Evolutionary conservation across 2,888 invertebrate species (phyloP).

Genomic region (Aporophyla lueneburgensis): DNA sequence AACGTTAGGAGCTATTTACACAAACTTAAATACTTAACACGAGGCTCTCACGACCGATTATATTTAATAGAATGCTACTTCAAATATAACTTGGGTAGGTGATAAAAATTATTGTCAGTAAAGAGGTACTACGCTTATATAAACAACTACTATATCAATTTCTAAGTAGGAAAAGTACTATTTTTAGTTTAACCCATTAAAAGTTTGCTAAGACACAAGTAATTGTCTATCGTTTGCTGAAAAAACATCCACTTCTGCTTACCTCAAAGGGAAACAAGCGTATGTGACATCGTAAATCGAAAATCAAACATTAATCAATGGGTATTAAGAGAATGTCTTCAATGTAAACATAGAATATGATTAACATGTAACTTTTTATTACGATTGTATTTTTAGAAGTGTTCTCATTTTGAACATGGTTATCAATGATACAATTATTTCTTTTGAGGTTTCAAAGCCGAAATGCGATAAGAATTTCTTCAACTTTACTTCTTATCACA

Average conservation of each 20-base stretch:
- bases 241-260: not conserved
- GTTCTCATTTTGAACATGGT: not conserved
- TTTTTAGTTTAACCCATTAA: slow-evolving; percentile 9
- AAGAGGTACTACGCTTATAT: slow-evolving; percentile 14
- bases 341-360: not conserved
- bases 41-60: slow-evolving; percentile 62
- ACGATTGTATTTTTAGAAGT: slow-evolving; percentile 6
- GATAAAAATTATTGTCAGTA: slow-evolving; percentile 41
- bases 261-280: not conserved
- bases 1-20: slow-evolving; percentile 83
- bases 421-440: slow-evolving; percentile 19
- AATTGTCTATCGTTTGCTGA: not conserved
- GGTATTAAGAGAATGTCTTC: not conserved
- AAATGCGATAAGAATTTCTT: slow-evolving; percentile 26
- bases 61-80: slow-evolving; percentile 7
- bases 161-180: slow-evolving; percentile 3
- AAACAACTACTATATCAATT: not conserved
- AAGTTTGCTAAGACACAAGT: not conserved
- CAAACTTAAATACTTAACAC: slow-evolving; percentile 74
- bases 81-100: not conserved
- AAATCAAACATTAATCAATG: not conserved
- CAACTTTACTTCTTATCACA: slow-evolving; percentile 8
- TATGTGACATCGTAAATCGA: not conserved
- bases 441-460: not conserved
- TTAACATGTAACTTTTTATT: not conserved